A percentile compares a stretch with the other conserved stretches of the same genome.
phyloP scores from a whole-genome alignment of 2,888 invertebrate species.

The Omphaloscelis lunosa region DNA sequence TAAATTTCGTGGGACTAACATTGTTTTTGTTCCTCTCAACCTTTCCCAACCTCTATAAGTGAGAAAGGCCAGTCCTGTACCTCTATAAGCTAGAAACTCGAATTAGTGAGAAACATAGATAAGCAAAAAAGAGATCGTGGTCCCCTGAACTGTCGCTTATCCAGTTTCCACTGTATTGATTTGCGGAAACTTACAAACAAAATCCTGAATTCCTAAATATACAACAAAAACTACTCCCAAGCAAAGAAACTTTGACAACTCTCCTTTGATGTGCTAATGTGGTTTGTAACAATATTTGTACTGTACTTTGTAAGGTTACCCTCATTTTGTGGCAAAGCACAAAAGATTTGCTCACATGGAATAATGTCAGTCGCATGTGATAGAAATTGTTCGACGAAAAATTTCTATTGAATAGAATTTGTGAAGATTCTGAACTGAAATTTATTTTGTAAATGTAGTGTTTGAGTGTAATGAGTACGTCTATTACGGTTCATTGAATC shows the following conservation, averaged over 20 bases:
- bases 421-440: neutral
- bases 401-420: conserved; percentile 4
- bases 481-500: neutral
- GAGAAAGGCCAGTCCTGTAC: too few relatives aligned
- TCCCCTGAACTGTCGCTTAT: too few relatives aligned
- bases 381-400: neutral
- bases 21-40: too few relatives aligned
- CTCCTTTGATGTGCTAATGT: conserved; percentile 52
- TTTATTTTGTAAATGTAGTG: conserved; percentile 1
- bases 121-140: too few relatives aligned
- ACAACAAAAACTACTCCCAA: conserved; percentile 1
- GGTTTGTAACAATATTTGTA: conserved; percentile 33
- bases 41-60: too few relatives aligned
- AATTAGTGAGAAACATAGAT: too few relatives aligned
- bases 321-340: conserved; percentile 22
- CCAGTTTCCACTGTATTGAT: too few relatives aligned
- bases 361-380: conserved; percentile 12
- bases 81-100: too few relatives aligned
- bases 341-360: conserved; percentile 25
- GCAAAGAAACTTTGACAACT: conserved; percentile 5
- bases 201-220: neutral
- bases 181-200: neutral
- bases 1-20: too few relatives aligned
- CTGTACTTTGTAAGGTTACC: conserved; percentile 14
- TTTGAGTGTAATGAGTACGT: neutral